These are phyloP conservation scores for Drosophila prolongata DNA, from an alignment of 2,888 invertebrate genomes.

Conservation along the genomic window DNA sequence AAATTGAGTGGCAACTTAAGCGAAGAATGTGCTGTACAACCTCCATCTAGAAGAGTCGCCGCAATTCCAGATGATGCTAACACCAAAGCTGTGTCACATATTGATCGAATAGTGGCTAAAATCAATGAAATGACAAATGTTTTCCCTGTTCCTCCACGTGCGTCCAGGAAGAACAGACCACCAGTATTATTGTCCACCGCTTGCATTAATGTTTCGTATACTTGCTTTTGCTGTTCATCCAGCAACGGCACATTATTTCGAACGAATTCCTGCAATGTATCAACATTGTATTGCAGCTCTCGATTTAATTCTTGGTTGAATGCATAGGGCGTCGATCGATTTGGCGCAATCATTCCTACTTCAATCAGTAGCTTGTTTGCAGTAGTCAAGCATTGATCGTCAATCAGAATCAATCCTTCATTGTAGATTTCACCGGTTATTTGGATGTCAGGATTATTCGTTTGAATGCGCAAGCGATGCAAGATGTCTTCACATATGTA, in stretches of 20 bases:
- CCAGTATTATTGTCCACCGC: no score
- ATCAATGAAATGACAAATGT: background rate
- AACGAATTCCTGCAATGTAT: no score
- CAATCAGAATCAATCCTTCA: background rate
- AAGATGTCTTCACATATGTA: constrained; percentile 2
- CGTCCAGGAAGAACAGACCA: background rate
- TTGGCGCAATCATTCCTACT: constrained; percentile 6
- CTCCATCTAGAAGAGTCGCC: background rate
- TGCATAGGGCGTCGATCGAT: background rate
- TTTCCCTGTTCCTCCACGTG: background rate
- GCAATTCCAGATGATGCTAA: background rate
- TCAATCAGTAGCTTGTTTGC: constrained; percentile 11
- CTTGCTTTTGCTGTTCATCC: no score
- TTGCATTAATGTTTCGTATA: no score
- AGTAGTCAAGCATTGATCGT: constrained; percentile 4
- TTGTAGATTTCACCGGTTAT: constrained; percentile 4
- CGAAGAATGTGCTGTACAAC: background rate
- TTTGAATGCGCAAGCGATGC: constrained; percentile 2
- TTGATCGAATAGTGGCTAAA: background rate
- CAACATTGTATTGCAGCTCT: background rate
- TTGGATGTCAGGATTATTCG: constrained; percentile 3
- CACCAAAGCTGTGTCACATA: background rate
- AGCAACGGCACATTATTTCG: constrained; percentile 7
- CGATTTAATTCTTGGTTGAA: constrained; percentile 10
- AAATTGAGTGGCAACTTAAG: constrained; percentile 1